Conservation (phyloP, 2,888 invertebrate genomes). For the Oxyscelio sp. region DNA sequence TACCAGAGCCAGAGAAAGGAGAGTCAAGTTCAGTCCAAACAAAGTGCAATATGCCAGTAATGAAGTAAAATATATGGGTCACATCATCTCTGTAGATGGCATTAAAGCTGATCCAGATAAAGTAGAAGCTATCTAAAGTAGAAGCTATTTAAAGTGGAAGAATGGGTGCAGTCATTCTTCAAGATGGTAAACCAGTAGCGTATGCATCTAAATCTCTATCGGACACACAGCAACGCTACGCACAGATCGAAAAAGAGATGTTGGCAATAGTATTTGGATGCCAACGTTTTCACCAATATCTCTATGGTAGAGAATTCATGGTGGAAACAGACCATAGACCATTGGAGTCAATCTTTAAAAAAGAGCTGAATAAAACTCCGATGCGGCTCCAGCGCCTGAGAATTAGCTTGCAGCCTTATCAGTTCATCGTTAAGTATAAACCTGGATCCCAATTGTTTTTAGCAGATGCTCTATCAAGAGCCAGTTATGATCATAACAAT, state of each 20-base stretch:
- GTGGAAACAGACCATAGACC: constrained; percentile 66
- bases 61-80: constrained; percentile 78
- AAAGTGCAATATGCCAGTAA: constrained; percentile 73
- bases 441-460: constrained; percentile 80
- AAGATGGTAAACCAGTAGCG: constrained; percentile 75
- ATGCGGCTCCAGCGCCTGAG: constrained; percentile 38
- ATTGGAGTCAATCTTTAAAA: constrained; percentile 78
- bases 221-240: constrained; percentile 57
- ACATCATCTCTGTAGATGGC: constrained; percentile 72
- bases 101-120: constrained; percentile 69
- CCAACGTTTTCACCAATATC: constrained; percentile 73
- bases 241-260: constrained; percentile 75
- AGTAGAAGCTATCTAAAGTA: constrained; percentile 74
- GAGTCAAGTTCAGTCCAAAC: constrained; percentile 69
- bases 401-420: constrained; percentile 55
- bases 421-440: constrained; percentile 59
- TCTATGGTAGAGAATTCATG: constrained; percentile 53
- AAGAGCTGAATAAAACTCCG: constrained; percentile 68
- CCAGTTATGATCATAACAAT: constrained; percentile 38
- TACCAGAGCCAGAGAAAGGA: constrained; percentile 24
- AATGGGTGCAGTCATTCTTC: constrained; percentile 70
- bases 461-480: constrained; percentile 81
- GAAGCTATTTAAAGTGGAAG: constrained; percentile 65
- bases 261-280: constrained; percentile 71
- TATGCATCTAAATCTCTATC: constrained; percentile 73